Percentiles rank a stretch among this genome's conserved stretches.
Conservation (phyloP, 2,797 vertebrate species). For the Erpetoichthys calabaricus region DNA sequence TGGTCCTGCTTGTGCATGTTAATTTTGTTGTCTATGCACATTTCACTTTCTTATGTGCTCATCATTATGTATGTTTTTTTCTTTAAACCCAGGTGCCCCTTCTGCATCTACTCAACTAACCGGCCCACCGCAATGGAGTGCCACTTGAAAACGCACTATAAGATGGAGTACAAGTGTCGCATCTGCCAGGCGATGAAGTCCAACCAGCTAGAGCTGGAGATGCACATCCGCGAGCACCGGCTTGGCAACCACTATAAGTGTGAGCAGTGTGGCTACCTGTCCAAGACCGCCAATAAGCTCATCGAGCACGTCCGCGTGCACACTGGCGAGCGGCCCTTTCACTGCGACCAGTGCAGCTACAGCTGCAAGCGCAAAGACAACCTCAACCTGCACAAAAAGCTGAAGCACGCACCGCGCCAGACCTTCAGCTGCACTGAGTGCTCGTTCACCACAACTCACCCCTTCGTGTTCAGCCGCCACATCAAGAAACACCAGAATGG, state of each 20-base stretch:
- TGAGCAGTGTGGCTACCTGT: slow-evolving; percentile 97
- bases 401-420: slow-evolving; percentile 94
- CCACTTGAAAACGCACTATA: slow-evolving; percentile 98
- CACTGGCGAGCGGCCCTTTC: slow-evolving; percentile 98
- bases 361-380: slow-evolving; percentile 99
- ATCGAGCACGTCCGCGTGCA: slow-evolving; percentile 98
- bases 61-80: too few relatives aligned
- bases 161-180: slow-evolving; percentile 97
- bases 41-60: too few relatives aligned
- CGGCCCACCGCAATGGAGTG: slow-evolving; percentile 95
- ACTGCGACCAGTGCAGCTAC: slow-evolving; percentile 98
- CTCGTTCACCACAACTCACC: slow-evolving; percentile 95
- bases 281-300: slow-evolving; percentile 98
- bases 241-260: slow-evolving; percentile 98
- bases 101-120: slow-evolving; percentile 97
- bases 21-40: too few relatives aligned
- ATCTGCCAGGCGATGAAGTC: slow-evolving; percentile 95
- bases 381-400: slow-evolving; percentile 99
- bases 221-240: slow-evolving; percentile 90
- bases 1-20: too few relatives aligned
- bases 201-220: slow-evolving; percentile 92
- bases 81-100: slow-evolving; percentile 74
- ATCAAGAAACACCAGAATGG: slow-evolving; percentile 87
- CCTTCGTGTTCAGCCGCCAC: slow-evolving; percentile 94
- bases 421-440: slow-evolving; percentile 87